Percentiles rank a stretch among this genome's conserved stretches.
Conservation (phyloP, 2,797 vertebrate species). For the Eutrigla gurnardus region DNA sequence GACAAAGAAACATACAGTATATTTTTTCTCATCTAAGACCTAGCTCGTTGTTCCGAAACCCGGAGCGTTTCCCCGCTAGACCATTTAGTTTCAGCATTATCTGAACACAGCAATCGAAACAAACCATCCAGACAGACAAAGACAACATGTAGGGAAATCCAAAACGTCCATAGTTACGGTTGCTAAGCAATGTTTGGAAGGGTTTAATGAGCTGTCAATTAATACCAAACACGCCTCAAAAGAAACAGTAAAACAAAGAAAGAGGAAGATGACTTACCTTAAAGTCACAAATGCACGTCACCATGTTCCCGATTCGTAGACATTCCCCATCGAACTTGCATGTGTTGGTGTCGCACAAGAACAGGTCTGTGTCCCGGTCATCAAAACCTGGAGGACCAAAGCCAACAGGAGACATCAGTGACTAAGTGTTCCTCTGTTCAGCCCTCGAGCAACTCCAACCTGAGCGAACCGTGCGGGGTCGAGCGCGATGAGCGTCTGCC, state of each 20-base stretch:
- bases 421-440: slow-evolving; percentile 47
- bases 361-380: slow-evolving; percentile 98
- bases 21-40: too few species aligned
- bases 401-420: slow-evolving; percentile 56
- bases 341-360: slow-evolving; percentile 98
- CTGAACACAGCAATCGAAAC: too few species aligned
- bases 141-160: not conserved
- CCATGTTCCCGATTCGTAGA: slow-evolving; percentile 97
- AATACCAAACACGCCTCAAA: not conserved
- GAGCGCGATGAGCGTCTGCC: slow-evolving; percentile 39
- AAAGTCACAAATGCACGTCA: slow-evolving; percentile 99
- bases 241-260: not conserved
- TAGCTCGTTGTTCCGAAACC: too few species aligned
- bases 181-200: not conserved
- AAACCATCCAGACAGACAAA: too few species aligned
- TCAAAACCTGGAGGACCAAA: slow-evolving; percentile 91
- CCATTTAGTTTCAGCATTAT: too few species aligned
- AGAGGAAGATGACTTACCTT: slow-evolving; percentile 89
- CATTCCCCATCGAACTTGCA: slow-evolving; percentile 99
- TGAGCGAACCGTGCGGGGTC: slow-evolving; percentile 29
- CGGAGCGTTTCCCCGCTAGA: too few species aligned
- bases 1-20: not conserved
- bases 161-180: not conserved
- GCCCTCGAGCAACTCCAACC: slow-evolving; percentile 44
- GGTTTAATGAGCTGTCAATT: not conserved